Conservation (phyloP, 2,797 vertebrate species). For the Morelia viridis region DNA sequence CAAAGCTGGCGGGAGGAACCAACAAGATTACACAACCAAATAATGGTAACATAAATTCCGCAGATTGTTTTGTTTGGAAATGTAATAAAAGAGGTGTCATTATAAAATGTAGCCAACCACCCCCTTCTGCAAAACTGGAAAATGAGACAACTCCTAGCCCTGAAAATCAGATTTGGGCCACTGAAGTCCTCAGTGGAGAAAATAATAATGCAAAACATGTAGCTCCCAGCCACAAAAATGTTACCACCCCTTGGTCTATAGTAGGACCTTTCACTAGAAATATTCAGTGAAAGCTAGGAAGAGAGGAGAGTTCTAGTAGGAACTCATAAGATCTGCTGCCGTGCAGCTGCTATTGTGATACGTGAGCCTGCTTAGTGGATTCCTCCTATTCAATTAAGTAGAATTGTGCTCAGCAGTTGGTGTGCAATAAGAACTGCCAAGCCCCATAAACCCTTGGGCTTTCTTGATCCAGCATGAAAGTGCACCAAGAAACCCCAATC, state of each 20-base stretch:
- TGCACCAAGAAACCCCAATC: not conserved
- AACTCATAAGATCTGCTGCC: not conserved
- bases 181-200: not conserved
- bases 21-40: not conserved
- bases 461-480: not conserved
- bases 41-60: not conserved
- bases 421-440: not conserved
- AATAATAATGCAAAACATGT: not conserved
- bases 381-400: not conserved
- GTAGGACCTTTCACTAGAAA: not conserved
- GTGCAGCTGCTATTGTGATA: not conserved
- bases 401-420: not conserved
- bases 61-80: not conserved
- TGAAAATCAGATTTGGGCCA: not conserved
- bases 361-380: not conserved
- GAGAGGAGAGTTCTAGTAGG: not conserved
- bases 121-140: not conserved
- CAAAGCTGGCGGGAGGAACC: not conserved
- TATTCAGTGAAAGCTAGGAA: not conserved
- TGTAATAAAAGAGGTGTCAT: not conserved
- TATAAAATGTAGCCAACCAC: not conserved
- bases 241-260: not conserved
- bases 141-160: not conserved
- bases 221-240: not conserved
- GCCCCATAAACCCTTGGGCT: not conserved